Base-by-base conservation (phyloP, 2,888 invertebrate species). In the Drosophila kambysellisi region DNA sequence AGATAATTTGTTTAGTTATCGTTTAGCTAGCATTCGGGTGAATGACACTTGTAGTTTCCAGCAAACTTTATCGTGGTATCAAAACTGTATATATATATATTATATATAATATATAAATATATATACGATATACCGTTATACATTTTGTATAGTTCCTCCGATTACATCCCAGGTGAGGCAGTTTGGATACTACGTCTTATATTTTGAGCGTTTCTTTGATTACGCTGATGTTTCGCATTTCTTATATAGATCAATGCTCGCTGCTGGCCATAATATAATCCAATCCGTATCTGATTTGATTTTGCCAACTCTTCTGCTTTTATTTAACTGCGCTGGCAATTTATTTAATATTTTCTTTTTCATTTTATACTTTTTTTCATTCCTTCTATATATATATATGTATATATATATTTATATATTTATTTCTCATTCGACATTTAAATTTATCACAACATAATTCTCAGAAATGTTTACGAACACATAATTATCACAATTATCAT, bases 171-270 rank as follows among this genome's bases (percentile, higher is more conserved):
- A 41, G 48, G 43, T 50, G 48, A 48, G 37, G 25, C 37, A 9
- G 17, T 54, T 50, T 46, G 25, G 39, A 43, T 46, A 65, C 62
- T 79, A 70, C 79, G 82, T 79, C 65, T 82, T 65, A 46, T 51
- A 48, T 58, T 54, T 35, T 61, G 53, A 52, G 46, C 56, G 56
- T 54, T 54, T 69, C 64, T 82, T 76, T 56, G 53, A 83, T 87
- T 88, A 83, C 64, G 84, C 84, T 85, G 89, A 87, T 86, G 72
- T 63, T 70, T 88, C 71, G 80, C 87, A 88, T 85, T 88, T 79
- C 70, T 65, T 67, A 69, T 73, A 76, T 76, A 79, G 82, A 81
- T 81, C 83, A 81, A 82, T 82, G 80, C 29, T 61, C 76, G 74
- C 66, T 76, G 39, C 39, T 30, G 32, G 70, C 56, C 29, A 62